phyloP scores from a whole-genome alignment of 2,797 vertebrate genomes.

The Rhabdophis nuchalis region DNA sequence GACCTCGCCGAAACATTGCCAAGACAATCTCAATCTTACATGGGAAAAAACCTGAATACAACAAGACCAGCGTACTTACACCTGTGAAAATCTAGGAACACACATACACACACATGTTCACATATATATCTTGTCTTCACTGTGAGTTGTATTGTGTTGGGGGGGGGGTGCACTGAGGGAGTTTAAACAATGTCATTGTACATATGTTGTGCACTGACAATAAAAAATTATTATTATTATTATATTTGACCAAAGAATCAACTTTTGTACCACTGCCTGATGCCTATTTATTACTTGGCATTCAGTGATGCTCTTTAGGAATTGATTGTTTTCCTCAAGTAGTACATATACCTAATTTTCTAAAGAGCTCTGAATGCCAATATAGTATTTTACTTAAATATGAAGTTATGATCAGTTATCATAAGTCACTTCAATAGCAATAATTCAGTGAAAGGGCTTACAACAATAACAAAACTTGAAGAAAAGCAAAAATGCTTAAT shows the following conservation, averaged over 20 bases:
- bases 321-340: neutral
- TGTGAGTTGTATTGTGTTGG: no score
- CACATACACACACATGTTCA: no score
- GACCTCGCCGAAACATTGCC: no score
- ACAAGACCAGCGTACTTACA: no score
- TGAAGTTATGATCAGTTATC: neutral
- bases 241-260: neutral
- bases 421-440: neutral
- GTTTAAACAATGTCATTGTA: no score
- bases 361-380: neutral
- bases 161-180: no score
- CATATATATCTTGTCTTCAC: no score
- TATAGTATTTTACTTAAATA: neutral
- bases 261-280: neutral
- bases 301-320: neutral
- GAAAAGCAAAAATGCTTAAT: neutral
- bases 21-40: no score
- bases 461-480: neutral
- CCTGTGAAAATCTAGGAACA: no score
- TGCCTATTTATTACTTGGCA: neutral
- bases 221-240: no score
- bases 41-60: no score
- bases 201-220: no score
- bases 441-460: neutral
- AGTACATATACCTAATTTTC: neutral